Base-by-base conservation (phyloP, 2,888 invertebrate species). In the Oxycera nigricornis region DNA sequence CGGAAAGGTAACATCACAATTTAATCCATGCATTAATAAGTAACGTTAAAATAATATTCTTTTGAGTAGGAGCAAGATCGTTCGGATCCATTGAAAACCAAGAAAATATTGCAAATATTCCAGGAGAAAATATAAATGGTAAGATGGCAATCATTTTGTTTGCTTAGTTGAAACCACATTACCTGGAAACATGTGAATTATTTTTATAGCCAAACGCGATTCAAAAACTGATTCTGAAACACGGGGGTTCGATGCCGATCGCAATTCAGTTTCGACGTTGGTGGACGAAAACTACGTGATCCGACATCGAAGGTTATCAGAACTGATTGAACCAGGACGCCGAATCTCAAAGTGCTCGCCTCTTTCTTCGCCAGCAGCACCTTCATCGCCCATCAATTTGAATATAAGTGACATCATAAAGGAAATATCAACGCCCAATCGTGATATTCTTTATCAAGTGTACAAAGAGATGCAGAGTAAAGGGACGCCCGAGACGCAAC, bases 261-360 rank as follows among this genome's bases (percentile, higher is more conserved):
- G 20, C 11, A 30, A 52, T 31, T 7, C 28, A 1, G 20, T 14
- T 52, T 46, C 52, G 20, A 70, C 70, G 2, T 24, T 55, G 6
- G 52, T 30, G 6, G 55, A 55, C 11, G 70, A 46, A 24, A 67
- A 22, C n/a, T 11, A 28, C 2, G 46, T 83, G 0, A 62, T 84
- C 61, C 80, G 83, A 1, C 84, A 84, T 76, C 82, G 80, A 52
- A 79, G 84, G 24, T 79, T 84, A 6, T 82, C 83, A 1, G 83
- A 84, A 76, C 77, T 84, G 39, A 81, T 81, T 2, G 82, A 81
- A 0, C 77, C 78, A 0, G 75, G 79, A 2, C 73, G 79, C 50
- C 72, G 78, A 17, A 31, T 20, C 11, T 67, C 65, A 0, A 28
- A 24, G 26, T 28, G 55, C 26, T 35, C 68, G 50, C 46, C 46